These are phyloP conservation scores for Phoxinus dragarum DNA, from an alignment of 2,797 vertebrate genomes.

Conservation along the genomic window DNA sequence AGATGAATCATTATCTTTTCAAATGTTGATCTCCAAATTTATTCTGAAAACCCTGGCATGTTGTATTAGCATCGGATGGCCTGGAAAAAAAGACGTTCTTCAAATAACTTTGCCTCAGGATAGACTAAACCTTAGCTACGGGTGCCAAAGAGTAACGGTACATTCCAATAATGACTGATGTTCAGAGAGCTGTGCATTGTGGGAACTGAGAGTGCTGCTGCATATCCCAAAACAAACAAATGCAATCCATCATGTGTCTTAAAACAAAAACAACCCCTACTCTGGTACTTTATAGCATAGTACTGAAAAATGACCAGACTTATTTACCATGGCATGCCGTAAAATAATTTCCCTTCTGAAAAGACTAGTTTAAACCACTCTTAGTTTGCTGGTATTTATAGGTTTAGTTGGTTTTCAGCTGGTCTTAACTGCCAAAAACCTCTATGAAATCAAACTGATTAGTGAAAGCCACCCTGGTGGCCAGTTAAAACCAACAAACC, in stretches of 20 bases:
- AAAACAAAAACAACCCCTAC: background rate
- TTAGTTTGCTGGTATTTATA: background rate
- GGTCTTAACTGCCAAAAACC: background rate
- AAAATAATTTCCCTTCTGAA: background rate
- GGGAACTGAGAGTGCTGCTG: background rate
- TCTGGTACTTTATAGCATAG: background rate
- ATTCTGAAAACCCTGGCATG: slow-evolving; percentile 5
- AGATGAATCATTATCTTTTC: background rate
- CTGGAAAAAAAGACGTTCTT: slow-evolving; percentile 26
- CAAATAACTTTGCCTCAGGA: slow-evolving; percentile 30
- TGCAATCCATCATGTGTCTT: background rate
- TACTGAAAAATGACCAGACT: background rate
- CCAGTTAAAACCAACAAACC: background rate
- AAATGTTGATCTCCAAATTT: slow-evolving; percentile 6
- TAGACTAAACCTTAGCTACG: slow-evolving; percentile 47
- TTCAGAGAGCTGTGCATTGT: background rate
- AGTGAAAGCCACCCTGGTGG: background rate
- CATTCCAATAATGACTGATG: slow-evolving; percentile 17
- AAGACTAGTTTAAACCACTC: background rate
- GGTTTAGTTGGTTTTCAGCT: background rate
- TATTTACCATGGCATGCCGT: background rate
- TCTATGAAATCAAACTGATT: background rate
- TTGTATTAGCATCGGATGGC: slow-evolving; percentile 8
- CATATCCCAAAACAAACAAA: background rate
- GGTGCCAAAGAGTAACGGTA: slow-evolving; percentile 9